Evolutionary conservation across 53 echinoderm and acorn worm genomes (phyloP).

Genomic region (Mesocentrotus franciscanus): DNA sequence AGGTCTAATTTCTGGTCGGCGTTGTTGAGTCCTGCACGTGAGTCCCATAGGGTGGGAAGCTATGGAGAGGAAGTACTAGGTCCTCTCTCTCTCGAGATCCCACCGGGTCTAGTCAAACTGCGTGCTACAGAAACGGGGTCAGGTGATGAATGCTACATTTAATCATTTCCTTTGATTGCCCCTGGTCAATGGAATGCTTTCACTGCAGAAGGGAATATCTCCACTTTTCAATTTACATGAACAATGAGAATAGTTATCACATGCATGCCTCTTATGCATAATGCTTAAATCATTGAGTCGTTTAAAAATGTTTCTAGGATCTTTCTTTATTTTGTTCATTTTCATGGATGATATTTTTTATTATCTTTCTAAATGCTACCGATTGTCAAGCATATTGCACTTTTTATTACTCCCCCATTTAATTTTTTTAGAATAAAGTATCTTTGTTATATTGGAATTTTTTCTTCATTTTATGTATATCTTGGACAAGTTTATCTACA

Average conservation of each 20-base stretch:
- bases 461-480: background rate
- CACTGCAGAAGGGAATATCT: constrained; percentile 17
- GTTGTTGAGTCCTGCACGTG: constrained; percentile 17
- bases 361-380: background rate
- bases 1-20: constrained; percentile 45
- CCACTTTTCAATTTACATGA: background rate
- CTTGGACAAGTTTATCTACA: background rate
- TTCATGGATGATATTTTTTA: background rate
- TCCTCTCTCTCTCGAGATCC: background rate
- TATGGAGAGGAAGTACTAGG: constrained; percentile 15
- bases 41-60: constrained; percentile 29
- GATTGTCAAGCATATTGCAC: too few species aligned
- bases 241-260: background rate
- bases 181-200: constrained; percentile 10
- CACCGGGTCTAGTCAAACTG: background rate
- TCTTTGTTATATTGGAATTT: background rate
- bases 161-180: constrained; percentile 52
- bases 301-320: background rate
- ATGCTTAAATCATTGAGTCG: background rate
- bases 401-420: background rate
- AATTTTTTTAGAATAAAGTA: background rate
- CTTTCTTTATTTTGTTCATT: background rate
- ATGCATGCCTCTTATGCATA: background rate
- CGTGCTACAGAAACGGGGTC: constrained; percentile 48
- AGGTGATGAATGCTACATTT: constrained; percentile 56